Evolutionary conservation across 2,888 invertebrate genomes (phyloP), one percentile per base, ranked within the genome.

Genomic region (Apocheima hispidaria): DNA sequence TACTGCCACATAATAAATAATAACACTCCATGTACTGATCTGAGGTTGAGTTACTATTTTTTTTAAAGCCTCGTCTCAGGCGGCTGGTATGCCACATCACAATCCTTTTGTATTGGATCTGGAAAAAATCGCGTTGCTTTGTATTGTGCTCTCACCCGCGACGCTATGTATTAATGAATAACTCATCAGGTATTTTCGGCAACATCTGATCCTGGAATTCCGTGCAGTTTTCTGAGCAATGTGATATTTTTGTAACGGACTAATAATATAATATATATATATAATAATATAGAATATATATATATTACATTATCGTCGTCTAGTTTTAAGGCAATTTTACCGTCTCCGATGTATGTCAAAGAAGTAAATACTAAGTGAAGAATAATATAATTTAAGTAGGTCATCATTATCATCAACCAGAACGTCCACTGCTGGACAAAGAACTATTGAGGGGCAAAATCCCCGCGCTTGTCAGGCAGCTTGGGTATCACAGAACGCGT

Each of bases 151-250:
- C 26, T 2, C 12, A 16, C 18, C 18, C 9, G 36, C 23, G 9
- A 12, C 30, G 7, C 20, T n/a, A 16, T 9, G 41, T 35, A 35
- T 10, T 35, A 43, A 50, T 43, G 23, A 60, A 51, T 44, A 50
- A 38, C 36, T 43, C 36, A 30, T 14, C 14, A 23, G 41, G 20
- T 59, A 62, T 55, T 56, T 62, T 59, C 9, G 53, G 50, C 50
- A 43, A 49, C 63, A 63, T 61, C 59, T 33, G 60, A 61, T 68
- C 68, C 64, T 44, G 60, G 66, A 71, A 63, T 66, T 55, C n/a
- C 26, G 10, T 10, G 54, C 55, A 55, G 48, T 52, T 58, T 68
- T 64, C 65, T 66, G 41, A 49, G 63, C 57, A 67, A 63, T 44
- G 6, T 6, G 26, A 26, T 57, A 30, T 53, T 53, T 53, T n/a